A percentile compares a stretch with the other conserved stretches of the same genome.
Evolutionary conservation across 2,113 vertebrate species (phyloP).

Genomic region (Ceyx cyanopectus): DNA sequence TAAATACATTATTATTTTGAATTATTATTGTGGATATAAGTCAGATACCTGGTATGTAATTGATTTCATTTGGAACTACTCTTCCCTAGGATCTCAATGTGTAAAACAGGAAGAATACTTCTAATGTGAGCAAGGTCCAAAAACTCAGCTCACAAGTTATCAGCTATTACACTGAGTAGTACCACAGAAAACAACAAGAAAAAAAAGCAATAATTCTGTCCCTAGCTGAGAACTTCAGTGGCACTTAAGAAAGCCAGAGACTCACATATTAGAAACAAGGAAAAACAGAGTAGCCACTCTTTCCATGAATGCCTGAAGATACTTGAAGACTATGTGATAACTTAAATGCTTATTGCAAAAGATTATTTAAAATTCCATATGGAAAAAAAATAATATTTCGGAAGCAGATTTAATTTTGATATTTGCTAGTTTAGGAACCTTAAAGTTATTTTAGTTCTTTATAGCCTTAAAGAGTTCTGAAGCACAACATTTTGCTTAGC

Average conservation of each 20-base stretch:
- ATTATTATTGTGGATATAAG: not conserved
- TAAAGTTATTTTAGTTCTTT: not conserved
- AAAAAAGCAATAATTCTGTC: not conserved
- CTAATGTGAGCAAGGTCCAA: not conserved
- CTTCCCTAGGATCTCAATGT: not conserved
- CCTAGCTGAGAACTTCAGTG: not conserved
- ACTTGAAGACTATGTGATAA: not conserved
- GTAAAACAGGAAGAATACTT: not conserved
- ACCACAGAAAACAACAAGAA: not conserved
- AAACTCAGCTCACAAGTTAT: not conserved
- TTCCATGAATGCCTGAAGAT: not conserved
- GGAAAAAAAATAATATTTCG: not conserved
- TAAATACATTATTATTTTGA: not conserved
- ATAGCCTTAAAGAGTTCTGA: not conserved
- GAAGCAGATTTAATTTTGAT: not conserved
- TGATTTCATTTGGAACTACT: not conserved
- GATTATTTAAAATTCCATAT: not conserved
- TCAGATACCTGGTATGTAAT: not conserved
- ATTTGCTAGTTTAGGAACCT: not conserved
- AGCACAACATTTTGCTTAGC: not conserved
- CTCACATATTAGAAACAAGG: not conserved
- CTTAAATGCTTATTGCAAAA: not conserved
- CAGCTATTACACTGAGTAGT: not conserved
- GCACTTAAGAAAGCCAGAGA: not conserved
- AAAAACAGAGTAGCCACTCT: not conserved